phyloP scores from a whole-genome alignment of 2,888 invertebrate species.

The Uloborus plumipes region DNA sequence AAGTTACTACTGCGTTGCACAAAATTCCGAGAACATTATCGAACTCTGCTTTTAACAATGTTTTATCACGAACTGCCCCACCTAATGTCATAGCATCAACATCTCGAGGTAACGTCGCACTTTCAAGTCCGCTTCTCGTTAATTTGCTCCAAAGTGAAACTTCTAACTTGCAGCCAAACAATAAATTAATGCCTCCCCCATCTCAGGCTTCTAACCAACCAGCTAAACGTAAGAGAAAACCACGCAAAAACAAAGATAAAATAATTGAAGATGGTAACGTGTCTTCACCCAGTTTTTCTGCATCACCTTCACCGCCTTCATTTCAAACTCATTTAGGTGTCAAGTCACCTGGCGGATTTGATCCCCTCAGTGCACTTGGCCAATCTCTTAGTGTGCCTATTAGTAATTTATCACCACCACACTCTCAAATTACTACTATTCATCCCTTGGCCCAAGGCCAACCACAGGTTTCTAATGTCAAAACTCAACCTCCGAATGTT shows the following conservation, averaged over 20 bases:
- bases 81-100: conserved; percentile 52
- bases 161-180: conserved; percentile 52
- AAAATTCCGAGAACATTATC: conserved; percentile 68
- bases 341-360: conserved; percentile 54
- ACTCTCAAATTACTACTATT: conserved; percentile 49
- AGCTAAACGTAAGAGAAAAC: conserved; percentile 66
- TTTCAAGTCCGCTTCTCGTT: conserved; percentile 88
- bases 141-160: conserved; percentile 89
- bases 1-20: conserved; percentile 67
- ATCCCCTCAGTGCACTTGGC: conserved; percentile 52
- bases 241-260: conserved; percentile 65
- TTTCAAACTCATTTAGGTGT: conserved; percentile 39
- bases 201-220: conserved; percentile 48
- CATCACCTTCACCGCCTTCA: conserved; percentile 53
- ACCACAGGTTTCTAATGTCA: conserved; percentile 49
- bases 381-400: conserved; percentile 54
- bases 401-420: conserved; percentile 63
- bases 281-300: conserved; percentile 52
- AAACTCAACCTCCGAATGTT: conserved; percentile 50
- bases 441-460: conserved; percentile 58
- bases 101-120: conserved; percentile 77
- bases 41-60: conserved; percentile 60
- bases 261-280: conserved; percentile 28
- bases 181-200: conserved; percentile 64
- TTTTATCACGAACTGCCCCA: conserved; percentile 46